Conservation (phyloP, 2,888 invertebrate genomes). For the Yponomeuta evonymella region DNA sequence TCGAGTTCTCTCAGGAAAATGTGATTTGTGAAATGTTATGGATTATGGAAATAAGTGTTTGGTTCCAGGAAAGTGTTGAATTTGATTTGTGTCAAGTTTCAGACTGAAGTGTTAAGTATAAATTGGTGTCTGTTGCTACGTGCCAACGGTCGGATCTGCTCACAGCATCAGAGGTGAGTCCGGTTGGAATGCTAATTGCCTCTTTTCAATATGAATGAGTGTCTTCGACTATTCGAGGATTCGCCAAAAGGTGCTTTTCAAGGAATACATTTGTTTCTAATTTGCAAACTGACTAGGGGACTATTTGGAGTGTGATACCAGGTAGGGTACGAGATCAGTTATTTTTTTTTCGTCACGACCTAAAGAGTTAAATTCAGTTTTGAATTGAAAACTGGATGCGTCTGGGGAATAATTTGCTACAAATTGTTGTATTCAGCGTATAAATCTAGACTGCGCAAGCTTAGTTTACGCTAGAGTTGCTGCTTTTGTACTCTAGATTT, state of each 20-base stretch:
- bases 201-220: slow-evolving; percentile 49
- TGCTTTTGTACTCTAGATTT: too few species aligned
- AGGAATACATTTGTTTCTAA: slow-evolving; percentile 31
- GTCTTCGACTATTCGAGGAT: slow-evolving; percentile 1
- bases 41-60: slow-evolving; percentile 51
- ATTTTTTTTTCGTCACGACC: too few species aligned
- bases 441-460: too few species aligned
- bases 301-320: neutral
- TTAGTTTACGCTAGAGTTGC: too few species aligned
- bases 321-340: neutral
- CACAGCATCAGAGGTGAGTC: slow-evolving; percentile 46
- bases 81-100: slow-evolving; percentile 42
- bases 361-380: too few species aligned
- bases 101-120: slow-evolving; percentile 25
- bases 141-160: neutral
- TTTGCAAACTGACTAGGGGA: neutral
- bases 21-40: slow-evolving; percentile 59
- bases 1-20: slow-evolving; percentile 40
- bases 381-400: too few species aligned
- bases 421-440: too few species aligned
- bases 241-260: slow-evolving; percentile 26
- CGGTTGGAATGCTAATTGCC: slow-evolving; percentile 39
- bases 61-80: slow-evolving; percentile 39
- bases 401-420: too few species aligned
- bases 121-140: slow-evolving; percentile 19